A percentile compares a stretch with the other conserved stretches of the same genome.
Conservation (phyloP, 2,113 vertebrate species). For the Scatophagus argus region DNA sequence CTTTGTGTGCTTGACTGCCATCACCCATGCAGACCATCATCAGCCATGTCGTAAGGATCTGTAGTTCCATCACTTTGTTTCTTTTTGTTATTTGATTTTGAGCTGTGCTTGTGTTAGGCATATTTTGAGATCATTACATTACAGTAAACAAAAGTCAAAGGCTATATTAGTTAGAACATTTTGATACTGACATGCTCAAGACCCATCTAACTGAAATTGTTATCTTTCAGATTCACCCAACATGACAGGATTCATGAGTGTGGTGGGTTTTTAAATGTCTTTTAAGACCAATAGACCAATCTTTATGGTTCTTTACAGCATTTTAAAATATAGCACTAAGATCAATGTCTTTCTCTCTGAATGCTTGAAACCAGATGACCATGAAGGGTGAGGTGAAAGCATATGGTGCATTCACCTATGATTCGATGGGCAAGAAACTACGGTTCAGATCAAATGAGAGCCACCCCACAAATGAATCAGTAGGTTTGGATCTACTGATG, state of each 20-base stretch:
- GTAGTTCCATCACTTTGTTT: neutral
- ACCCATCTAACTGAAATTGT: neutral
- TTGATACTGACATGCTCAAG: neutral
- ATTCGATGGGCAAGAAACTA: slow-evolving; percentile 77
- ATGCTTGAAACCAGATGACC: slow-evolving; percentile 50
- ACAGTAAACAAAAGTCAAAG: neutral
- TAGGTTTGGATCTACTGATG: slow-evolving; percentile 79
- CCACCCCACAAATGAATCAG: slow-evolving; percentile 59
- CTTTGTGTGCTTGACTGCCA: slow-evolving; percentile 69
- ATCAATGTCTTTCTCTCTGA: neutral
- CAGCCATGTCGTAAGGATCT: slow-evolving; percentile 76
- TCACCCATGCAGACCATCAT: slow-evolving; percentile 66
- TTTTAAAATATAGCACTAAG: slow-evolving; percentile 1
- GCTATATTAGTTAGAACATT: neutral
- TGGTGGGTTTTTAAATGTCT: slow-evolving; percentile 61
- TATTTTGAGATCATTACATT: neutral
- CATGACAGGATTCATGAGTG: slow-evolving; percentile 73
- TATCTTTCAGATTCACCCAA: slow-evolving; percentile 77
- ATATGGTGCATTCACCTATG: slow-evolving; percentile 73
- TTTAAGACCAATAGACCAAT: neutral
- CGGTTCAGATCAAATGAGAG: slow-evolving; percentile 78
- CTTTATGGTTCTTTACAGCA: neutral
- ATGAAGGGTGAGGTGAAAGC: slow-evolving; percentile 66
- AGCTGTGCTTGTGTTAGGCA: neutral
- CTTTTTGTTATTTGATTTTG: neutral